Conservation (phyloP, 2,888 invertebrate species). For the Chymomyza amoena region DNA sequence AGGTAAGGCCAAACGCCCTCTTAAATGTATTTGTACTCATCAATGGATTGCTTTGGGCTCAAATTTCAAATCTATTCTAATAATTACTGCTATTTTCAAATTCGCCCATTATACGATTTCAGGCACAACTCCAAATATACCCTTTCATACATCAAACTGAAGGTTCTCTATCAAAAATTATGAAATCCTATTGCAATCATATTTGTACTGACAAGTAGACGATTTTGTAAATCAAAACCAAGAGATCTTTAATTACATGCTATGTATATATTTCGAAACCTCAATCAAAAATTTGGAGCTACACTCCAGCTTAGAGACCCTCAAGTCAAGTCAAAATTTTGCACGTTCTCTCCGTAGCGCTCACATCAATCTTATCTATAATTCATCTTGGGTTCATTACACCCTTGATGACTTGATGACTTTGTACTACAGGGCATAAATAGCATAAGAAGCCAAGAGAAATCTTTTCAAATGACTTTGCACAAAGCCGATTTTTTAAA, state of each 20-base stretch:
- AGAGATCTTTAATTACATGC: background rate
- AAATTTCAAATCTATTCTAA: too few relatives aligned
- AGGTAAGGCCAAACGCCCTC: too few relatives aligned
- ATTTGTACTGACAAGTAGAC: background rate
- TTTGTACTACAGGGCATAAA: background rate
- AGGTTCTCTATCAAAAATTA: background rate
- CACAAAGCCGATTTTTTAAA: constrained; percentile 3
- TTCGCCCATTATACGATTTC: too few relatives aligned
- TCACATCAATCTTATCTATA: background rate
- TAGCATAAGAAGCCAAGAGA: background rate
- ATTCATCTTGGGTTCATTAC: background rate
- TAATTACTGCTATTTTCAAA: background rate
- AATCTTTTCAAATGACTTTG: background rate
- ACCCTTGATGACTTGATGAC: background rate
- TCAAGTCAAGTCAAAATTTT: background rate
- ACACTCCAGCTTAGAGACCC: background rate
- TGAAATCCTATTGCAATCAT: background rate
- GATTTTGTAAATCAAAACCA: background rate
- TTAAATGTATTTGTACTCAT: too few relatives aligned
- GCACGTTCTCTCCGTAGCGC: background rate
- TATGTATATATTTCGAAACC: background rate
- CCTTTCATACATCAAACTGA: background rate
- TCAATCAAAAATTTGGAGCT: background rate
- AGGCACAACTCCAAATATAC: too few relatives aligned
- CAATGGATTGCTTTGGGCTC: too few relatives aligned